Percentiles rank a stretch among this genome's conserved stretches.
phyloP scores from a whole-genome alignment of 2,888 invertebrate genomes.

The Sminthurinus aureus region DNA sequence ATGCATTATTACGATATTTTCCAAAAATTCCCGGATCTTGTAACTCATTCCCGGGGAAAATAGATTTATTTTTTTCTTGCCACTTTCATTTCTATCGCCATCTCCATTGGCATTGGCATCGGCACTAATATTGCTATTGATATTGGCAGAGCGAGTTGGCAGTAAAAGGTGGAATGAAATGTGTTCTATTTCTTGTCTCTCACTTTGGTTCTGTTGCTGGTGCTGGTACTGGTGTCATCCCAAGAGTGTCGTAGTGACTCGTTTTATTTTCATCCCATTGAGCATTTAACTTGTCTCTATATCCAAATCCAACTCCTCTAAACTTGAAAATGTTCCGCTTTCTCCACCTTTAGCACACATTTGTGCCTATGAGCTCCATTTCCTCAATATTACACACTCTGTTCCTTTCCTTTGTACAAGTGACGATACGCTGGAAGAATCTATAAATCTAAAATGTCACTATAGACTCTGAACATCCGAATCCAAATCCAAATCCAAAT shows the following conservation, averaged over 20 bases:
- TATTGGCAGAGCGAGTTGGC: background rate
- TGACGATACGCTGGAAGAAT: background rate
- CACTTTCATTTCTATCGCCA: too few relatives aligned
- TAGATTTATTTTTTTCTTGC: too few relatives aligned
- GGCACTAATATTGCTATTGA: background rate
- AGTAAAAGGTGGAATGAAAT: background rate
- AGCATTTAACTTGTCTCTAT: conserved; percentile 22
- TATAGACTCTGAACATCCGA: too few relatives aligned
- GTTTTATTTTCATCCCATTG: conserved; percentile 33
- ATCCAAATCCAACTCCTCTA: background rate
- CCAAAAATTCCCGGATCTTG: background rate
- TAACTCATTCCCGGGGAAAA: background rate
- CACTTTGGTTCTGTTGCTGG: conserved; percentile 1
- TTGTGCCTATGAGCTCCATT: background rate
- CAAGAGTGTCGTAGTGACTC: conserved; percentile 24
- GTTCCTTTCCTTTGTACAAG: background rate
- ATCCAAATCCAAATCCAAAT: too few relatives aligned
- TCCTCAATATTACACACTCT: background rate
- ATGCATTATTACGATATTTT: too few relatives aligned
- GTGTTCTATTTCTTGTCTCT: background rate
- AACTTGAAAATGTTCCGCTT: background rate
- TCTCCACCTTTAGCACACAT: background rate
- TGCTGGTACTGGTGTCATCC: conserved; percentile 5
- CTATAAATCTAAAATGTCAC: background rate
- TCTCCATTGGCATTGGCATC: background rate